phyloP scores from a whole-genome alignment of 2,113 vertebrate species.

The Barbus barbus region DNA sequence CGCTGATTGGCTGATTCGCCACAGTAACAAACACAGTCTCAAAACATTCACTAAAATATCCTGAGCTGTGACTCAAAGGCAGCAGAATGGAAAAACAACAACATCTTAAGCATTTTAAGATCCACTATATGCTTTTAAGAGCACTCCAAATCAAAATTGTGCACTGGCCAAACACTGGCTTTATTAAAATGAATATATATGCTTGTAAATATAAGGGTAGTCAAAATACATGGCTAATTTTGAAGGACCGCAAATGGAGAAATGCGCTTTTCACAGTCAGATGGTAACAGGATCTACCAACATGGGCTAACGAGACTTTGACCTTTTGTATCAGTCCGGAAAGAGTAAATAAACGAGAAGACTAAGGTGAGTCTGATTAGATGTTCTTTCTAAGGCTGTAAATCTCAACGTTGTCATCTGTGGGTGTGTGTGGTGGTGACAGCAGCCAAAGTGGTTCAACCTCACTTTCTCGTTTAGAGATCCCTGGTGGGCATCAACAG shows the following conservation, averaged over 20 bases:
- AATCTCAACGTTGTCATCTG: not conserved
- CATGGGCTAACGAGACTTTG: not conserved
- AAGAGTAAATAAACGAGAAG: not conserved
- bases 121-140: not conserved
- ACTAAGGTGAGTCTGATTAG: not conserved
- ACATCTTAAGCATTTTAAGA: not conserved
- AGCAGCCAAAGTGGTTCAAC: not conserved
- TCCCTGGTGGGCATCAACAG: slow-evolving; percentile 48
- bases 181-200: not conserved
- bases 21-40: not conserved
- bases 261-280: not conserved
- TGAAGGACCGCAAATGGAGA: not conserved
- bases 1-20: slow-evolving; percentile 4
- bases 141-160: not conserved
- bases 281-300: not conserved
- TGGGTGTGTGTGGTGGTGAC: not conserved
- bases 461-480: slow-evolving; percentile 35
- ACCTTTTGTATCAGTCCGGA: not conserved
- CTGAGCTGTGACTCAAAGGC: not conserved
- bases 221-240: not conserved
- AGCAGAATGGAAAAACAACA: not conserved
- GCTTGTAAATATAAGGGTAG: not conserved
- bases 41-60: not conserved
- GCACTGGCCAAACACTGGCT: not conserved
- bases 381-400: not conserved